phyloP scores from a whole-genome alignment of 2,888 invertebrate species.

The Blastobasis adustella region DNA sequence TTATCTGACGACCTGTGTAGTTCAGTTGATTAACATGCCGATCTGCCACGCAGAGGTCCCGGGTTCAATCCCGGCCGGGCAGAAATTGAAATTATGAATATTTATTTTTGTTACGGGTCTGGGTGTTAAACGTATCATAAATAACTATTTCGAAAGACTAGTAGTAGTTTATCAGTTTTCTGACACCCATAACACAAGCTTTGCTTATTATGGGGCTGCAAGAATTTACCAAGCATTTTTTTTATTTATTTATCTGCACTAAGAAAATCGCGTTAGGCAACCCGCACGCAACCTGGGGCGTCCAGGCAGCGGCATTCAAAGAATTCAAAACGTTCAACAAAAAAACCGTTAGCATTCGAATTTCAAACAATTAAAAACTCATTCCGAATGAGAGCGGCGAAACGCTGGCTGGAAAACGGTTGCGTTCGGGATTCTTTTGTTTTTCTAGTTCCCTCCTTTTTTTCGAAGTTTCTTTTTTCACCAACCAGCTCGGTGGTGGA shows the following conservation, averaged over 20 bases:
- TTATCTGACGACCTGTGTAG: conserved; percentile 5
- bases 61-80: too few relatives aligned
- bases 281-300: conserved; percentile 10
- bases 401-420: conserved; percentile 26
- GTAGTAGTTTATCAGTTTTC: too few relatives aligned
- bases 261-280: conserved; percentile 3
- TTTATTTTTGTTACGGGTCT: neutral
- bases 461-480: too few relatives aligned
- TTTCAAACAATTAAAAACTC: conserved; percentile 56
- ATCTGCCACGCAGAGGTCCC: too few relatives aligned
- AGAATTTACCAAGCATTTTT: too few relatives aligned
- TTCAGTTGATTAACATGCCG: neutral
- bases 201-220: too few relatives aligned
- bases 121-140: neutral
- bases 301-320: conserved; percentile 25
- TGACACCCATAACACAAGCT: too few relatives aligned
- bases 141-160: too few relatives aligned
- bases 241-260: too few relatives aligned
- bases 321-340: conserved; percentile 38
- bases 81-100: too few relatives aligned
- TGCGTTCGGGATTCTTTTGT: conserved; percentile 27
- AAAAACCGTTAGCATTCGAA: conserved; percentile 37
- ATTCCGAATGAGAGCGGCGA: conserved; percentile 35
- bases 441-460: conserved; percentile 5
- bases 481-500: too few relatives aligned